Percentiles rank a stretch among this genome's conserved stretches.
phyloP scores from a whole-genome alignment of 2,797 vertebrate species.

The Ptychobarbus kaznakovi region DNA sequence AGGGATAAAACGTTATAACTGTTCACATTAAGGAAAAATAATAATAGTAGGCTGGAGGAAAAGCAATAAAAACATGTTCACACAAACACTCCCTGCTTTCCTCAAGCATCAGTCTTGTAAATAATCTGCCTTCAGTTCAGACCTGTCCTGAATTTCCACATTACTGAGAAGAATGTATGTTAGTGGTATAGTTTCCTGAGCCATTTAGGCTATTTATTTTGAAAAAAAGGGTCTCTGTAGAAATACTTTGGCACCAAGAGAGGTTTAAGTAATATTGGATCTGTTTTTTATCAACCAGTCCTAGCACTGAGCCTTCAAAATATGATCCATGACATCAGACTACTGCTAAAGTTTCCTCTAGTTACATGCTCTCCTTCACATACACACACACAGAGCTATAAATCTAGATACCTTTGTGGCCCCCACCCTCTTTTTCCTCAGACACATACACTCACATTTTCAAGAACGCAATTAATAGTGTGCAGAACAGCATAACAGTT shows the following conservation, averaged over 20 bases:
- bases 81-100: constrained; percentile 18
- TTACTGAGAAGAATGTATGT: constrained; percentile 39
- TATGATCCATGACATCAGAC: constrained; percentile 56
- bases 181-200: constrained; percentile 9
- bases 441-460: constrained; percentile 2
- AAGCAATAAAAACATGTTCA: constrained; percentile 2
- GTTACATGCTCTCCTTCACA: constrained; percentile 19
- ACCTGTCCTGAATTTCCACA: constrained; percentile 36
- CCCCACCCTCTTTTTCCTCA: constrained; percentile 22
- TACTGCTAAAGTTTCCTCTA: constrained; percentile 35
- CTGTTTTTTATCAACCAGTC: constrained; percentile 34
- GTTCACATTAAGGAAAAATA: constrained; percentile 14
- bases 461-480: constrained; percentile 17
- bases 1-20: constrained; percentile 1
- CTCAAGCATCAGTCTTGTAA: constrained; percentile 7
- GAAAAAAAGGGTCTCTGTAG: background rate
- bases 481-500: constrained; percentile 49
- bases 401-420: constrained; percentile 25
- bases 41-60: background rate
- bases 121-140: constrained; percentile 4
- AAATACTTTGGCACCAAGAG: background rate
- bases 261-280: constrained; percentile 29
- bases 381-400: constrained; percentile 20
- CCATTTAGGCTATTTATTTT: constrained; percentile 14
- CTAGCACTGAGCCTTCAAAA: constrained; percentile 42